A percentile compares a stretch with the other conserved stretches of the same genome.
Conservation (phyloP, 2,113 vertebrate genomes). For the Odobenus rosmarus region DNA sequence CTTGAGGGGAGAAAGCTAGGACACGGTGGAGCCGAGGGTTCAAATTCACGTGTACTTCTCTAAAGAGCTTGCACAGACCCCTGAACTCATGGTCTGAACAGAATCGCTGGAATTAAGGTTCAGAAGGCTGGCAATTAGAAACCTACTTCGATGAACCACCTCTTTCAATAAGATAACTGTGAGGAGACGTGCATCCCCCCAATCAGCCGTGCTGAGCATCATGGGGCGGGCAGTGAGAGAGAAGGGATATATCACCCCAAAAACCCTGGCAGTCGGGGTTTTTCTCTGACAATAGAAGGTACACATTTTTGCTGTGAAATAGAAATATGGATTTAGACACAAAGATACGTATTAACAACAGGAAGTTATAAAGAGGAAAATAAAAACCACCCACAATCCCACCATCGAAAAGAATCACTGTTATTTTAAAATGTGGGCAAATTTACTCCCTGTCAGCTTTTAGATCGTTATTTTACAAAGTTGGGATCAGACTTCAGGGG, state of each 20-base stretch:
- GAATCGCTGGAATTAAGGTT: not conserved
- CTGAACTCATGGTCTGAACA: not conserved
- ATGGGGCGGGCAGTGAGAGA: not conserved
- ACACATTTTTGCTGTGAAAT: not conserved
- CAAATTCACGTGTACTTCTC: not conserved
- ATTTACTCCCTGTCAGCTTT: not conserved
- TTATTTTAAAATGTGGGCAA: not conserved
- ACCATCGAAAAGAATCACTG: not conserved
- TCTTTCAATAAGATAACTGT: not conserved
- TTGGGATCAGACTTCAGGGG: not conserved
- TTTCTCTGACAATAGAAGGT: not conserved
- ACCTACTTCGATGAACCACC: not conserved
- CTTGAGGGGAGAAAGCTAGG: not conserved
- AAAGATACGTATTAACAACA: not conserved
- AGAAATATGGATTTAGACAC: not conserved
- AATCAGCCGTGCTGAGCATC: accelerated
- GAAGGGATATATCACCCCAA: not conserved
- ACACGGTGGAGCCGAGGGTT: not conserved
- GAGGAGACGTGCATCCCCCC: accelerated
- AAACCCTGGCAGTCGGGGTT: not conserved
- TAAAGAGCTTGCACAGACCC: not conserved
- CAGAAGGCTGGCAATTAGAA: not conserved
- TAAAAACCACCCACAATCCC: not conserved
- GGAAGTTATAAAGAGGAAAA: not conserved
- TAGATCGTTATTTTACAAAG: not conserved